Evolutionary conservation across 2,888 invertebrate species (phyloP).

Genomic region (Mythimna vitellina): DNA sequence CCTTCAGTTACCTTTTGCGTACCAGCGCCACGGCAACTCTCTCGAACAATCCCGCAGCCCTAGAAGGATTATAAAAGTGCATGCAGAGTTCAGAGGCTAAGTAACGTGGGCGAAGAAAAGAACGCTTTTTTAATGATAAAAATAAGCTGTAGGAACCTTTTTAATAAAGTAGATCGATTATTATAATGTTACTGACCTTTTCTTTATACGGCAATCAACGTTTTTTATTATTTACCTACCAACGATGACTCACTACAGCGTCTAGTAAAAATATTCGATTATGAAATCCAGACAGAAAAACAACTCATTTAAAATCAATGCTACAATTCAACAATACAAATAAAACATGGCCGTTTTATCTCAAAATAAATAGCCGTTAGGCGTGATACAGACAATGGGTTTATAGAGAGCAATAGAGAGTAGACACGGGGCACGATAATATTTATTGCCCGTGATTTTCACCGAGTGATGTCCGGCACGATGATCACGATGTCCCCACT

Average conservation of each 20-base stretch:
- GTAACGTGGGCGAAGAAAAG: not conserved
- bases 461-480: constrained; percentile 76
- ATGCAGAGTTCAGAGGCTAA: constrained; percentile 19
- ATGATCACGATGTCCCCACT: constrained; percentile 64
- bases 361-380: constrained; percentile 60
- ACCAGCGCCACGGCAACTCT: not conserved
- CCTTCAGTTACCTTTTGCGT: too few relatives aligned
- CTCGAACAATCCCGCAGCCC: too few relatives aligned
- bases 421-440: constrained; percentile 63
- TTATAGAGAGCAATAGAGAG: constrained; percentile 53
- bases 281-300: constrained; percentile 9
- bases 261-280: not conserved
- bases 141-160: not conserved
- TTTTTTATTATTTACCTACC: not conserved
- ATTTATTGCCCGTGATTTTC: constrained; percentile 75
- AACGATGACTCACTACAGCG: constrained; percentile 8
- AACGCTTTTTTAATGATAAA: not conserved
- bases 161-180: not conserved
- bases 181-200: not conserved
- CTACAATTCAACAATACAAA: constrained; percentile 19
- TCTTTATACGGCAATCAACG: not conserved
- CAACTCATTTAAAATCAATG: constrained; percentile 26
- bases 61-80: not conserved
- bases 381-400: constrained; percentile 57
- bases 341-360: constrained; percentile 40